Percentiles rank a stretch among this genome's conserved stretches.
Evolutionary conservation across 2,113 vertebrate genomes (phyloP).

Genomic region (Datnioides undecimradiatus): DNA sequence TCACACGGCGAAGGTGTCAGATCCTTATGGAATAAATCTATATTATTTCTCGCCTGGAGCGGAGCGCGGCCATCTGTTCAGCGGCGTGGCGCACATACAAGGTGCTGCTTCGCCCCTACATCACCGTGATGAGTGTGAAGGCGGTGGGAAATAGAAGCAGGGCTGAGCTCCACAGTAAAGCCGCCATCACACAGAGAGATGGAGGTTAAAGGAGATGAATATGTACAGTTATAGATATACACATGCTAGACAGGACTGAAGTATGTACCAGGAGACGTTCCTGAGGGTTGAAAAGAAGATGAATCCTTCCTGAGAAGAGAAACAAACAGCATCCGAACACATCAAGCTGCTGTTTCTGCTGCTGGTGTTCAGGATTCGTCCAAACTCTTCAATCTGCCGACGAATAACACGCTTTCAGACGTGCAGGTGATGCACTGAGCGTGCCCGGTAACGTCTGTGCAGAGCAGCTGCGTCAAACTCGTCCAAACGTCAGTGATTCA

Average conservation of each 20-base stretch:
- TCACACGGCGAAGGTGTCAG: constrained; percentile 12
- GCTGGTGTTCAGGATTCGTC: too few relatives aligned
- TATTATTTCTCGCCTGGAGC: neutral
- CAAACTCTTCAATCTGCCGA: too few relatives aligned
- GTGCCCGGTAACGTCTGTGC: too few relatives aligned
- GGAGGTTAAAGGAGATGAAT: neutral
- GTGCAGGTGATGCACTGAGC: too few relatives aligned
- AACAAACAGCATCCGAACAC: too few relatives aligned
- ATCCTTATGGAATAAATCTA: constrained; percentile 16
- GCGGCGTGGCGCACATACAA: neutral
- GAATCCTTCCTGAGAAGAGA: neutral
- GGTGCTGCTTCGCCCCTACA: neutral
- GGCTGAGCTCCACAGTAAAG: neutral
- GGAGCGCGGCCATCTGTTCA: constrained; percentile 22
- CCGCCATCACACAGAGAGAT: neutral
- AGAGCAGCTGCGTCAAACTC: too few relatives aligned
- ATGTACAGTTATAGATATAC: neutral
- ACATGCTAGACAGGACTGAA: neutral
- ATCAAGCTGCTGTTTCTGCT: too few relatives aligned
- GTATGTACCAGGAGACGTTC: neutral
- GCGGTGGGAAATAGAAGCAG: neutral
- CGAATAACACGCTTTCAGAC: too few relatives aligned
- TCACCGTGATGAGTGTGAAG: neutral
- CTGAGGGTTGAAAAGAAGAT: neutral
- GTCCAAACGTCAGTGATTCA: too few relatives aligned